Evolutionary conservation across 1,140 invertebrate species (phyloP), one percentile per base, ranked within the genome.

Genomic region (Papilio polytes): DNA sequence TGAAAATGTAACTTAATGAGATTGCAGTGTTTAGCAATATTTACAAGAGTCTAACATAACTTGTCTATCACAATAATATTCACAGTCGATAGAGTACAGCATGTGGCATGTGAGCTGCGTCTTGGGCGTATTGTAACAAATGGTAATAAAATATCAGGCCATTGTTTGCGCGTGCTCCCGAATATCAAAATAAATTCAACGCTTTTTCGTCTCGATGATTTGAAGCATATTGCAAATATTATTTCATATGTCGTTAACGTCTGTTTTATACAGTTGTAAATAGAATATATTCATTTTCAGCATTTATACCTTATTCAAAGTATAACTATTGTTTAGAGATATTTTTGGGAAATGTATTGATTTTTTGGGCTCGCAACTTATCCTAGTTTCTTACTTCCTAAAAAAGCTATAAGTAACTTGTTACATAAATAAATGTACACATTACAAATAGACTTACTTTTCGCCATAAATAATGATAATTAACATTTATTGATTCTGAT

Each of bases 121-220:
- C 74, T 76, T n/a, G 74, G 22, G 74, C 8, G 41, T 48, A 51
- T 46, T 53, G 46, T 51, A 51, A 76, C 74, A 76, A 76, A 76
- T 76, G 22, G 74, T 76, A 76, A 76, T 76, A 76, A 74, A 76
- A 46, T 76, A 76, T 76, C 41, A 22, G 13, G 44, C 74, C 10
- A 76, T 76, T 26, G 74, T 76, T 76, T 51, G 74, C 41, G 74
- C 44, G 73, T 44, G 44, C 44, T 26, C 46, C 44, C 44, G 46
- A 76, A 76, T 51, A 76, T 76, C 41, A 76, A 76, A 76, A 76
- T 76, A 76, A 53, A 76, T 51, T 51, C 74, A 76, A 76, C 74
- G n/a, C n/a, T 76, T 51, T 76, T 53, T 76, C 44, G 44, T 76
- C 74, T 76, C 44, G 22, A 51, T 73, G 31, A 73, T 44, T 46